These are phyloP conservation scores for Caenorhabditis elegans DNA, from an alignment of 1,140 invertebrate species.

Conservation along the genomic window WBcel235 BX284602.5:7234001-7234500, in stretches of 20 bases:
- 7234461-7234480: slow-evolving; percentile 42
- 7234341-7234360: slow-evolving; percentile 46
- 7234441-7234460: slow-evolving; percentile 42
- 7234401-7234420: slow-evolving; percentile 51
- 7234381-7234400: slow-evolving; percentile 51
- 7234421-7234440: slow-evolving; percentile 40
- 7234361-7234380: slow-evolving; percentile 45
- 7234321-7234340: too few species aligned
- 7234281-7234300: slow-evolving; percentile 48
- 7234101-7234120: too few species aligned
- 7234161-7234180: slow-evolving; percentile 52
- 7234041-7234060: too few species aligned
- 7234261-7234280: slow-evolving; percentile 45
- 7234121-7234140: too few species aligned
- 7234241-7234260: slow-evolving; percentile 41
- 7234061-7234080: too few species aligned
- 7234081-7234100: too few species aligned
- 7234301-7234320: too few species aligned
- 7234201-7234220: slow-evolving; percentile 52
- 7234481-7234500: slow-evolving; percentile 34
- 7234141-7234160: slow-evolving; percentile 17
- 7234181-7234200: slow-evolving; percentile 58
- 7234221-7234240: slow-evolving; percentile 32
- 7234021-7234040: too few species aligned
- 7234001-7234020: too few species aligned